Evolutionary conservation across 2,797 vertebrate genomes (phyloP).

Genomic region (Emys orbicularis): DNA sequence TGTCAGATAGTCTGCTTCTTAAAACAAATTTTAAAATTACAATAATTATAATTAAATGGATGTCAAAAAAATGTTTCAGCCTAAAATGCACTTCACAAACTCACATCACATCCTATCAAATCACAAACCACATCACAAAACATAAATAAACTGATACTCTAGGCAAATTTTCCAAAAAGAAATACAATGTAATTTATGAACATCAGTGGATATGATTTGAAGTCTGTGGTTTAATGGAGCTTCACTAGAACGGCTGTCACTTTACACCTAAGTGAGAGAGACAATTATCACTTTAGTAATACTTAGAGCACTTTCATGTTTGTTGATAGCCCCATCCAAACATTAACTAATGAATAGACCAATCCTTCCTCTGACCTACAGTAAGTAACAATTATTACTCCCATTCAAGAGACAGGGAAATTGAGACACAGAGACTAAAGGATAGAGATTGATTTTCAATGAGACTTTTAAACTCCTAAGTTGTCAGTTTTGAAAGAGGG

Average conservation of each 20-base stretch:
- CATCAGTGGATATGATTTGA: not conserved
- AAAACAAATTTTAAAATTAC: slow-evolving; percentile 68
- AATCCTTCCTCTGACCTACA: not conserved
- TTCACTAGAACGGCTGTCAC: not conserved
- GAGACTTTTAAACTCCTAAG: not conserved
- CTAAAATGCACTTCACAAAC: not conserved
- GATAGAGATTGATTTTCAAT: not conserved
- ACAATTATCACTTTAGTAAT: not conserved
- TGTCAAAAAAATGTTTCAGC: slow-evolving; percentile 74
- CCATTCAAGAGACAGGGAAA: not conserved
- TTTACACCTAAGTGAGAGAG: not conserved
- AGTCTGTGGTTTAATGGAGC: not conserved
- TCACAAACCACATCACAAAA: not conserved
- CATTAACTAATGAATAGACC: not conserved
- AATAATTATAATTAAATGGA: slow-evolving; percentile 78
- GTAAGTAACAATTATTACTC: rapidly evolving
- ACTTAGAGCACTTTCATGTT: rapidly evolving
- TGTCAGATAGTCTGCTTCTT: slow-evolving; percentile 25
- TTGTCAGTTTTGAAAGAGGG: not conserved
- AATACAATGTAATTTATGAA: not conserved
- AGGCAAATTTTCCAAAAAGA: not conserved
- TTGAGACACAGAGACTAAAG: not conserved
- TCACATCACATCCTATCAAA: slow-evolving; percentile 67
- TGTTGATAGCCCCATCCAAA: not conserved
- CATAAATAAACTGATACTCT: not conserved